Evolutionary conservation across 2,888 invertebrate genomes (phyloP), one percentile per base, ranked within the genome.

Genomic region (Orthosia gracilis): DNA sequence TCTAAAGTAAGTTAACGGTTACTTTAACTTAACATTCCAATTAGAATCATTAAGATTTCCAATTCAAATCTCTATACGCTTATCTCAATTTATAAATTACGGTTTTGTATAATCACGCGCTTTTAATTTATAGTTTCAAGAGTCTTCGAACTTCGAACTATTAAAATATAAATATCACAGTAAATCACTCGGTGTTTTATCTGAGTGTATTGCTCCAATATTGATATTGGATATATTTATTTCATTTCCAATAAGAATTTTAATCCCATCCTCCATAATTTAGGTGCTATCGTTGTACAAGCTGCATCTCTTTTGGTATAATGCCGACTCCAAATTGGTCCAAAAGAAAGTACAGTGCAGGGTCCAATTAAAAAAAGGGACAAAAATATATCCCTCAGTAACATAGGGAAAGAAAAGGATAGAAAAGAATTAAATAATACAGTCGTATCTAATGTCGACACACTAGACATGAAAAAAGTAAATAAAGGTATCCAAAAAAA

Each of bases 1-100:
- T 84, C 72, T 63, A 73, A 84, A 86, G 61, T 68, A 69, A 76
- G 4, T 61, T 72, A 68, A 78, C 73, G 70, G 68, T 73, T 50
- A 64, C 23, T 68, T 66, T 69, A 69, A 74, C 79, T 74, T 72
- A 73, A 76, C 61, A 75, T 82, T 86, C 81, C 47, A 73, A 72
- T 72, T 76, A 67, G 73, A 79, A 83, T 77, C 73, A 85, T 76
- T 76, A 66, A 75, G 61, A 80, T 80, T 78, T 80, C 76, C 73
- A 80, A 76, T 82, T 86, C 63, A 63, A 82, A 86, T 76, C 52
- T 68, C 17, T 65, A 61, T 62, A 55, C 57, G 49, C 64, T 76
- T 79, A 79, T 74, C 61, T 79, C 23, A 63, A 69, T 71, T 65
- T 63, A 63, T 72, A 70, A 82, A 84, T 68, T 68, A 76, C 58